These are phyloP conservation scores for Sycophila sp. DNA, from an alignment of 1,140 invertebrate species.

Conservation along the genomic window DNA sequence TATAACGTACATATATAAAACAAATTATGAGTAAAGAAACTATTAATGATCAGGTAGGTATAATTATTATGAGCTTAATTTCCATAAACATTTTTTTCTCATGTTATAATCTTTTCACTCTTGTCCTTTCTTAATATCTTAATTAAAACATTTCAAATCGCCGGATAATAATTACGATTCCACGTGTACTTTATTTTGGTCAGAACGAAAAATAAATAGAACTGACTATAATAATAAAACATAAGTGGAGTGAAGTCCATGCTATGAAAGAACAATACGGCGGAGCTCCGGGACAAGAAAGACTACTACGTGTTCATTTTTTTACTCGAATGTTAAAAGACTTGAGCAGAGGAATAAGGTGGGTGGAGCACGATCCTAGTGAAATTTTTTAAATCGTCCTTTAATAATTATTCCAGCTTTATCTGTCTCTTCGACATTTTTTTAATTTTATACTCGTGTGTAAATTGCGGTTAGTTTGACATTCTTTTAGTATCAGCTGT, in stretches of 20 bases:
- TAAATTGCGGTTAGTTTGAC: constrained; percentile 4
- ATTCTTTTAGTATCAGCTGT: constrained; percentile 3
- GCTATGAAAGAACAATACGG: constrained; percentile 38
- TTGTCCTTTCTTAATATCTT: constrained; percentile 17
- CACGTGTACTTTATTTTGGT: constrained; percentile 24
- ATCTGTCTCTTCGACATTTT: constrained; percentile 12
- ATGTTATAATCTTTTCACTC: constrained; percentile 29
- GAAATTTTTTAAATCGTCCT: constrained; percentile 5
- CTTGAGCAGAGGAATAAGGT: constrained; percentile 32
- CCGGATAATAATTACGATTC: constrained; percentile 45
- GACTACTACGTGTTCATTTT: constrained; percentile 19
- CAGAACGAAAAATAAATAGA: constrained; percentile 44
- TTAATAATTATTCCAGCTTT: constrained; percentile 13
- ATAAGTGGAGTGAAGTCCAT: constrained; percentile 40
- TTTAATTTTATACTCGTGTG: constrained; percentile 37
- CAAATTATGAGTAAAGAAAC: constrained; percentile 64
- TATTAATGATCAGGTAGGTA: constrained; percentile 58
- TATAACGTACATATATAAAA: constrained; percentile 65
- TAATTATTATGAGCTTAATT: constrained; percentile 55
- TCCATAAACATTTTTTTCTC: constrained; percentile 38
- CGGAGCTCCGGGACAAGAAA: constrained; percentile 35
- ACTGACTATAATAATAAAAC: constrained; percentile 36
- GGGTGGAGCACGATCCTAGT: constrained; percentile 34
- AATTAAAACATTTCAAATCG: constrained; percentile 30
- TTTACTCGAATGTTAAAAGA: constrained; percentile 33